phyloP scores from a whole-genome alignment of 2,113 vertebrate species.

The Cettia cetti region DNA sequence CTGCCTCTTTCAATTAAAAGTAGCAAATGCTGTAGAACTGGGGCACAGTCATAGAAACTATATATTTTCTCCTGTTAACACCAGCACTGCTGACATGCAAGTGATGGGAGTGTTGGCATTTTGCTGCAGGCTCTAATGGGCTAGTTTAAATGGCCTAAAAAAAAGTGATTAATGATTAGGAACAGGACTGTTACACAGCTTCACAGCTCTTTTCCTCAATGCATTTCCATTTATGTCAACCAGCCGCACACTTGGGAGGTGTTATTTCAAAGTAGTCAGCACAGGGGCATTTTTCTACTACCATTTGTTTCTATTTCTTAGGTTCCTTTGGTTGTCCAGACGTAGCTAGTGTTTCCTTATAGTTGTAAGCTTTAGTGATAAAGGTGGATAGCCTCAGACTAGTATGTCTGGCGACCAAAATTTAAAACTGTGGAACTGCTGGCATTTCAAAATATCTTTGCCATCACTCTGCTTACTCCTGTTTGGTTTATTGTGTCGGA shows the following conservation, averaged over 20 bases:
- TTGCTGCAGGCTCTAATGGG: constrained; percentile 65
- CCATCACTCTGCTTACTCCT: not conserved
- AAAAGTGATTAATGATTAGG: constrained; percentile 65
- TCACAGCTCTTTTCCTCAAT: constrained; percentile 42
- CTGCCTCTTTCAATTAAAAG: constrained; percentile 75
- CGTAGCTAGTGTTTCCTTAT: not conserved
- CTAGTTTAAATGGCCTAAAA: constrained; percentile 59
- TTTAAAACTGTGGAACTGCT: not conserved
- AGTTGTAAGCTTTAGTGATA: constrained; percentile 6
- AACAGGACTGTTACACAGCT: constrained; percentile 38
- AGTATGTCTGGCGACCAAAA: not conserved
- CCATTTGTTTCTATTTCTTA: constrained; percentile 54
- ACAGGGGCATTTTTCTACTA: not conserved
- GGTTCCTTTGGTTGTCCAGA: not conserved
- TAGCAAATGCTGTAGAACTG: constrained; percentile 59
- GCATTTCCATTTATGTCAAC: constrained; percentile 49
- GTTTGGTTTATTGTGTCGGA: not conserved
- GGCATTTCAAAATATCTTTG: not conserved
- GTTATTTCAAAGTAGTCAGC: constrained; percentile 42
- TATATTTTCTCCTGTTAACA: constrained; percentile 76
- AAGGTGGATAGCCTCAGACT: not conserved
- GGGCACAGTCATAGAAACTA: constrained; percentile 51
- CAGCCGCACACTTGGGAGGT: constrained; percentile 35
- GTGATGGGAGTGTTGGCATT: constrained; percentile 57
- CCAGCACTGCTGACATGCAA: constrained; percentile 44